Conservation (phyloP, 2,888 invertebrate species). For the Drosophila mercatorum region DNA sequence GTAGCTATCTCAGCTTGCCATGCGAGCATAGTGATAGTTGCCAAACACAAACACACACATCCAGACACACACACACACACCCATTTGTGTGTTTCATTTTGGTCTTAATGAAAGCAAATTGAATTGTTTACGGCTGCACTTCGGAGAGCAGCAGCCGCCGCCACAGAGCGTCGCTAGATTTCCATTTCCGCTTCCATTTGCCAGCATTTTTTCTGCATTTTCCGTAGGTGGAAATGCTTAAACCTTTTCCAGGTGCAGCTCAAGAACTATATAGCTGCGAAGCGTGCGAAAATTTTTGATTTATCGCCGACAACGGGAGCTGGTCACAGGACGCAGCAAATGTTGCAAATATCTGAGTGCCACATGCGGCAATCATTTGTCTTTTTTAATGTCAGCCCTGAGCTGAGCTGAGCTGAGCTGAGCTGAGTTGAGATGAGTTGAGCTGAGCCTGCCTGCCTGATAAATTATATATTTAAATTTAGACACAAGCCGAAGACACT, state of each 20-base stretch:
- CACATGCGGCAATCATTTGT: conserved; percentile 61
- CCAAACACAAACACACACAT: conserved; percentile 6
- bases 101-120: conserved; percentile 69
- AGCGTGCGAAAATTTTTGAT: conserved; percentile 67
- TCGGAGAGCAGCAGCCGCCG: conserved; percentile 46
- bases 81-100: conserved; percentile 16
- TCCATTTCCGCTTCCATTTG: conserved; percentile 21
- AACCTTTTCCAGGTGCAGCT: conserved; percentile 41
- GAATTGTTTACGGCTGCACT: conserved; percentile 75
- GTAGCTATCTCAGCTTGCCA: conserved; percentile 4
- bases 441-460: conserved; percentile 36
- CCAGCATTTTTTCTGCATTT: conserved; percentile 6
- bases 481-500: conserved; percentile 35
- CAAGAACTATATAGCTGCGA: conserved; percentile 44
- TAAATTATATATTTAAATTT: conserved; percentile 70
- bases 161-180: conserved; percentile 60
- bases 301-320: conserved; percentile 58
- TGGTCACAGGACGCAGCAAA: neutral
- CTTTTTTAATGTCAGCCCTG: conserved; percentile 31
- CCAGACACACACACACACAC: neutral
- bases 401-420: conserved; percentile 6
- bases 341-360: conserved; percentile 19
- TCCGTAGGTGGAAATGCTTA: conserved; percentile 8
- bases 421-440: no score
- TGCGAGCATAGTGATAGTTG: conserved; percentile 31